These are phyloP conservation scores for Lottia scabra DNA, from an alignment of 2,888 invertebrate genomes.

Conservation along the genomic window DNA sequence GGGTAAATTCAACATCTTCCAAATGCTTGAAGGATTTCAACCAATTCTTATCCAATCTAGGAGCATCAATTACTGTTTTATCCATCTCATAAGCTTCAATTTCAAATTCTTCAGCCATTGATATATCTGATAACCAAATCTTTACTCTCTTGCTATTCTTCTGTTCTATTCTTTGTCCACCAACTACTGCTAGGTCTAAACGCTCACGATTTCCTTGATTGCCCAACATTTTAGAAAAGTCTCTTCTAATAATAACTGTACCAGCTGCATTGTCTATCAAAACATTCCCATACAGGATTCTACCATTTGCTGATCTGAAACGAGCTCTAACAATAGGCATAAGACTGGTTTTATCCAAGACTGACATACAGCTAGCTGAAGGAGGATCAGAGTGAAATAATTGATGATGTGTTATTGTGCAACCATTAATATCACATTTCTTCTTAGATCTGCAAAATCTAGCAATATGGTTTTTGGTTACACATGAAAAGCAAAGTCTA, in stretches of 20 bases:
- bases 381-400: conserved; percentile 14
- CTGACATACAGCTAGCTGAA: conserved; percentile 4
- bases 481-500: conserved; percentile 16
- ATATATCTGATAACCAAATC: conserved; percentile 11
- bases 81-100: conserved; percentile 21
- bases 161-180: background rate
- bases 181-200: conserved; percentile 1
- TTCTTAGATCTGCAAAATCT: conserved; percentile 10
- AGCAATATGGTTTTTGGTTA: background rate
- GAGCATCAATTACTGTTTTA: conserved; percentile 20
- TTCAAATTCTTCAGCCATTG: conserved; percentile 14
- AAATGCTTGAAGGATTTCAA: no score
- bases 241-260: conserved; percentile 17
- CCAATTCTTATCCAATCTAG: conserved; percentile 6
- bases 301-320: conserved; percentile 12
- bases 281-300: conserved; percentile 14
- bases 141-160: conserved; percentile 8
- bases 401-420: conserved; percentile 11
- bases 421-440: conserved; percentile 5
- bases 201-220: conserved; percentile 14
- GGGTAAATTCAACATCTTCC: background rate
- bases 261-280: conserved; percentile 19
- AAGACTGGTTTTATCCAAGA: conserved; percentile 3
- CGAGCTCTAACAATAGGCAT: conserved; percentile 13
- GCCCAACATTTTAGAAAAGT: conserved; percentile 14